These are phyloP conservation scores for Hermodice carunculata DNA, from an alignment of 2,888 invertebrate genomes.

Conservation along the genomic window DNA sequence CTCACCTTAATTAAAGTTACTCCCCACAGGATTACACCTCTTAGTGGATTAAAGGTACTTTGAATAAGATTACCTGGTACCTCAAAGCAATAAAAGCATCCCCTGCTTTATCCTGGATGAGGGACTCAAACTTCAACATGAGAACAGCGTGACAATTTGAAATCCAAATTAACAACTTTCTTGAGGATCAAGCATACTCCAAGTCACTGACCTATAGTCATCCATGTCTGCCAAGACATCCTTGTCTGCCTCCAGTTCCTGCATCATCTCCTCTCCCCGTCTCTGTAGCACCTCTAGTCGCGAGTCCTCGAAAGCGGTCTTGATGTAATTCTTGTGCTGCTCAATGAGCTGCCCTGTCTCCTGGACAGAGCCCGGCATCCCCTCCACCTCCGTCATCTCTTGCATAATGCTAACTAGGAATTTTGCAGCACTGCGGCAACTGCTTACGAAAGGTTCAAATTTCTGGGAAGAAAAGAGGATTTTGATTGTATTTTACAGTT, in stretches of 20 bases:
- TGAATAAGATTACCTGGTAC: too few species aligned
- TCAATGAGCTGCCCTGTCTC: background rate
- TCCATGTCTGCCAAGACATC: background rate
- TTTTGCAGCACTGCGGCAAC: background rate
- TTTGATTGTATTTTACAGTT: too few species aligned
- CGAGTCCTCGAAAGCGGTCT: conserved; percentile 1
- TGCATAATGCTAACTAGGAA: conserved; percentile 8
- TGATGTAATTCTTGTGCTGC: background rate
- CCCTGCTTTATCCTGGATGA: too few species aligned
- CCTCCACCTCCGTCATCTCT: conserved; percentile 8
- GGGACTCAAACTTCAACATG: too few species aligned
- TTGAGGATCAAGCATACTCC: background rate
- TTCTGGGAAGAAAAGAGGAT: background rate
- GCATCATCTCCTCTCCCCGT: conserved; percentile 1
- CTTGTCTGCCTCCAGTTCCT: background rate
- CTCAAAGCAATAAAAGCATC: too few species aligned
- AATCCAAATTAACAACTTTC: too few species aligned
- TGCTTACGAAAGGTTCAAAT: conserved; percentile 2
- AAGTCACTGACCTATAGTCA: conserved; percentile 14
- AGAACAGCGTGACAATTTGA: too few species aligned
- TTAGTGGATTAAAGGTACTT: too few species aligned
- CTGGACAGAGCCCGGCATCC: background rate
- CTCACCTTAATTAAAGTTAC: too few species aligned
- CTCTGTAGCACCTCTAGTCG: background rate
- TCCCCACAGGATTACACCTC: too few species aligned